Evolutionary conservation across 2,797 vertebrate genomes (phyloP), one percentile per base, ranked within the genome.

Genomic region (Ambastaia sidthimunki): DNA sequence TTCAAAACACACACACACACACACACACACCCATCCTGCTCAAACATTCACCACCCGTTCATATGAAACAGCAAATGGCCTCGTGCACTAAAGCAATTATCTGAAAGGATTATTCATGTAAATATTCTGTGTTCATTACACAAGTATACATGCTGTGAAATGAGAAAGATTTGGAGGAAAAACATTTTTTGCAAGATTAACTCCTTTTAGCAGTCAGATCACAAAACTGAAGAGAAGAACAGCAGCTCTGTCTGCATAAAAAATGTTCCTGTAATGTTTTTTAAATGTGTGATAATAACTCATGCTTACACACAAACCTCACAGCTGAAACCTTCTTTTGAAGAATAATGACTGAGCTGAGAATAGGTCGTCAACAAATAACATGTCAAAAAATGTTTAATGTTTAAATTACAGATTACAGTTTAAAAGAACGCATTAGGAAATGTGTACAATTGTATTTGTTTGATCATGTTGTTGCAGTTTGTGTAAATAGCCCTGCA

Each of bases 51-150:
- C 13, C 41, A 59, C 37, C 57, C 55, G 18, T 52, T 34, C 63
- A 66, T 28, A 16, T 41, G 13, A 4, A 23, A 52, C 41, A 62
- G 16, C 41, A 55, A 67, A 31, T n/a, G 19, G 19, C 48, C 28
- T 19, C 41, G 74, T 31, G 54, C 25, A 7, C 75, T 50, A 21
- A 50, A 63, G 76, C 59, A 28, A 63, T 41, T 71, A 65, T 71
- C 76, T 65, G 76, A 7, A 11, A 65, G 76, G 68, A 65, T 71
- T 71, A 79, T 28, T 71, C 47, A 25, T 44, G 69, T 65, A 78
- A 71, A 79, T 71, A 71, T 78, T 12, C 25, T 78, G 76, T 68
- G 62, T 78, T 70, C 67, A 50, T 71, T 71, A 65, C 59, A 7
- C 2, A 7, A 71, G 69, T 62, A 71, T 52, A 34, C n/a, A 48